These are phyloP conservation scores for Drosophila dives DNA, from an alignment of 2,888 invertebrate species.

Conservation along the genomic window DNA sequence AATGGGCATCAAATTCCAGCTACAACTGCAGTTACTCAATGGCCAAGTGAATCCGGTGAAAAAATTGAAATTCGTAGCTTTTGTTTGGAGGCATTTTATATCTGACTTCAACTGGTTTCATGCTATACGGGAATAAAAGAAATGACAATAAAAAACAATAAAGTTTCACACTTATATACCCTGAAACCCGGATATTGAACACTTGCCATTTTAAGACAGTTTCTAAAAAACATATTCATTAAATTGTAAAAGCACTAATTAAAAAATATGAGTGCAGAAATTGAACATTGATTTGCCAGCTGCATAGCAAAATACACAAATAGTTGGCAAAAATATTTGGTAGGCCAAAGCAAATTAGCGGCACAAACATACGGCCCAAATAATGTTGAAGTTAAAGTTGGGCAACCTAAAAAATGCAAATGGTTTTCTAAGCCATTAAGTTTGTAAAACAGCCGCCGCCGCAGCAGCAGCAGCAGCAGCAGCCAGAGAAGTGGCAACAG, in stretches of 20 bases:
- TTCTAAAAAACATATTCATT: background rate
- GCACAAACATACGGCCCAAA: conserved; percentile 67
- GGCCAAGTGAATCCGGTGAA: conserved; percentile 11
- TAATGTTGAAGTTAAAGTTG: conserved; percentile 76
- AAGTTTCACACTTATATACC: background rate
- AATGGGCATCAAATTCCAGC: conserved; percentile 17
- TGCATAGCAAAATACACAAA: conserved; percentile 7
- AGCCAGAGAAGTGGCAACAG: conserved; percentile 7
- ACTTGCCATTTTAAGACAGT: background rate
- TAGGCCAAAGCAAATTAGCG: conserved; percentile 48
- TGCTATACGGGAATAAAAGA: conserved; percentile 26
- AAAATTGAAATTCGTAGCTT: conserved; percentile 7
- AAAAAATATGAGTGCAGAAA: background rate
- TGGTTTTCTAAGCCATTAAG: conserved; percentile 83
- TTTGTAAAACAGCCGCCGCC: conserved; percentile 71
- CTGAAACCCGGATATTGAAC: background rate
- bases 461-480: conserved; percentile 28
- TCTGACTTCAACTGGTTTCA: conserved; percentile 19
- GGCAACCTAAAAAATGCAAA: conserved; percentile 75
- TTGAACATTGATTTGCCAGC: background rate
- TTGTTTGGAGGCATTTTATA: conserved; percentile 7
- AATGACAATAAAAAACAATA: conserved; percentile 5
- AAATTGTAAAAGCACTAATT: background rate
- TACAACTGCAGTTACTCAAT: conserved; percentile 11
- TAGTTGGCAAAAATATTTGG: conserved; percentile 5